Evolutionary conservation across 2,797 vertebrate genomes (phyloP).

Genomic region (Lepilemur septentrionalis): DNA sequence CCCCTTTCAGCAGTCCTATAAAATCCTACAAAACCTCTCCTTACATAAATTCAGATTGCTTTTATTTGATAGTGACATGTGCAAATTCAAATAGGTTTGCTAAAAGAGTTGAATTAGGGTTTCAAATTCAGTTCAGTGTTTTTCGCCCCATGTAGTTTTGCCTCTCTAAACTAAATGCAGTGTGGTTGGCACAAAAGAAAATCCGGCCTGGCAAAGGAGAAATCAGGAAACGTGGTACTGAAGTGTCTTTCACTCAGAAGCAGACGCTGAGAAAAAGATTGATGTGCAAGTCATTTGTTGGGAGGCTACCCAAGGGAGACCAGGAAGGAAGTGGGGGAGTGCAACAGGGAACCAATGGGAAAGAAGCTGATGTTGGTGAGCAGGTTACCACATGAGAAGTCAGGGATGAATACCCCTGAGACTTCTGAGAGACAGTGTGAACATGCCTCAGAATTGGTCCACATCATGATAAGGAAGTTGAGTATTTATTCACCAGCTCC

Average conservation of each 20-base stretch:
- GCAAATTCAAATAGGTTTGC: neutral
- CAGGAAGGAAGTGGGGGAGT: neutral
- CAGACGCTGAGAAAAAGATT: neutral
- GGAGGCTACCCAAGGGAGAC: no score
- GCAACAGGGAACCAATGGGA: no score
- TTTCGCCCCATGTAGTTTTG: neutral
- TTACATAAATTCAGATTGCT: neutral
- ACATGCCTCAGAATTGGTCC: neutral
- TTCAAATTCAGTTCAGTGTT: neutral
- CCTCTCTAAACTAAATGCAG: neutral
- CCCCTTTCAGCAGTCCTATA: neutral
- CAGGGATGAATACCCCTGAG: neutral
- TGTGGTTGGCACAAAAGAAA: neutral
- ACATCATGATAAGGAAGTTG: neutral
- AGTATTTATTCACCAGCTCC: neutral
- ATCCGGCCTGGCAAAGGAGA: neutral
- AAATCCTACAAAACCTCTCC: neutral
- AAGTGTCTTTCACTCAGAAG: neutral
- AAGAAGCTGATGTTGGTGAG: no score
- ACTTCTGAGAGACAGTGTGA: neutral
- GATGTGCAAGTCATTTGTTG: neutral
- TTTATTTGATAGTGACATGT: neutral
- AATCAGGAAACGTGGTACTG: neutral
- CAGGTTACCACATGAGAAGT: neutral
- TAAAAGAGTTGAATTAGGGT: neutral